Percentiles rank a stretch among this genome's conserved stretches.
These are phyloP conservation scores for Platyrinchus mystaceus DNA, from an alignment of 2,797 vertebrate species.

Conservation along the genomic window DNA sequence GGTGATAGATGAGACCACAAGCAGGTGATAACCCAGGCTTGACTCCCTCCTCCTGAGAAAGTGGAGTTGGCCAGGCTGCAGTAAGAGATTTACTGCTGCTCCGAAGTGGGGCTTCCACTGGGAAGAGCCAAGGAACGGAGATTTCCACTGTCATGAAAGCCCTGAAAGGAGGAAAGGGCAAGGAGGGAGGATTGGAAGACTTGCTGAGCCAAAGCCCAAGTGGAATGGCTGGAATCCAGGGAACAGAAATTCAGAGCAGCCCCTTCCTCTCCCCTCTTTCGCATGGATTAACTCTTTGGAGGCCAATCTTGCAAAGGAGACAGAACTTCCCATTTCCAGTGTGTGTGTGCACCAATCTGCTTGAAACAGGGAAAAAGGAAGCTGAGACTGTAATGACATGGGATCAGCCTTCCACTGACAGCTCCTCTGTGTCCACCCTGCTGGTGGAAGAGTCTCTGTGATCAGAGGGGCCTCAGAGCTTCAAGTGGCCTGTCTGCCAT, in stretches of 20 bases:
- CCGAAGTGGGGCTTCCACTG: background rate
- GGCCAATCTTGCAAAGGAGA: background rate
- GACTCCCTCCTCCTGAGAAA: background rate
- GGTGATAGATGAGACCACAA: slow-evolving; percentile 71
- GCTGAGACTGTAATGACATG: background rate
- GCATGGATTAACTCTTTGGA: background rate
- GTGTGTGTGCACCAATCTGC: background rate
- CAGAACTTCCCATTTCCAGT: background rate
- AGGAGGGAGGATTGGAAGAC: background rate
- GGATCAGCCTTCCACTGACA: background rate
- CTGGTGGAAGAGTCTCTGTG: background rate
- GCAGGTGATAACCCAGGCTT: slow-evolving; percentile 37
- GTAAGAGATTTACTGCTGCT: background rate
- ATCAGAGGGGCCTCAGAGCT: background rate
- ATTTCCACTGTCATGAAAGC: background rate
- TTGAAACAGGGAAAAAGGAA: background rate
- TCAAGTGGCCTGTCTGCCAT: background rate
- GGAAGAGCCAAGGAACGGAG: background rate
- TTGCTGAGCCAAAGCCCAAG: background rate
- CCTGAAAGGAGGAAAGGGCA: background rate
- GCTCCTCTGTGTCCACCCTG: background rate
- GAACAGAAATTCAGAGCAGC: background rate
- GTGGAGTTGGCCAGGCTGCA: background rate
- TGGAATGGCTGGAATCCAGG: background rate
- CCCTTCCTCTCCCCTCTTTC: background rate